Evolutionary conservation across 2,113 vertebrate species (phyloP).

Genomic region (Syngnathus floridae): DNA sequence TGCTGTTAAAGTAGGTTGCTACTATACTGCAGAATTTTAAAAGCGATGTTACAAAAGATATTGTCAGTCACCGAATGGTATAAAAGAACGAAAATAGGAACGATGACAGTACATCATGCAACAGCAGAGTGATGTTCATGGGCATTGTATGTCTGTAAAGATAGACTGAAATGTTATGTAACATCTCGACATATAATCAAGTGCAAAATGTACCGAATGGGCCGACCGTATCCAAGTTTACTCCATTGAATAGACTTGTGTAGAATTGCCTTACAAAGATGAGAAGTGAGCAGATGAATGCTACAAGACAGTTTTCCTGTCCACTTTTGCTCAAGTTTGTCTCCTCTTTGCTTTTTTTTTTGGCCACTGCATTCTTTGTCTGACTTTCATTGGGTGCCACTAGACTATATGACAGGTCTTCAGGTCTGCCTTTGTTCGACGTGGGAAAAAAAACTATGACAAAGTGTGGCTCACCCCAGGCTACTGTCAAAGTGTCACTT

Average conservation of each 20-base stretch:
- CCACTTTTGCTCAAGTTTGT: slow-evolving; percentile 26
- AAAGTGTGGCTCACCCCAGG: slow-evolving; percentile 30
- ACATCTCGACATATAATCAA: neutral
- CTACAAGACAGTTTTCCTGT: slow-evolving; percentile 10
- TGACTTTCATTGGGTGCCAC: slow-evolving; percentile 12
- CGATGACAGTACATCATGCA: neutral
- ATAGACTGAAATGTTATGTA: neutral
- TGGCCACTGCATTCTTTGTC: slow-evolving; percentile 14
- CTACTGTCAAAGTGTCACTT: slow-evolving; percentile 43
- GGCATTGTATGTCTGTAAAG: neutral
- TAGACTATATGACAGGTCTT: slow-evolving; percentile 25
- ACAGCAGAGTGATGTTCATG: neutral
- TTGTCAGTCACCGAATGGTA: neutral
- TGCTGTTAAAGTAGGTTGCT: no score
- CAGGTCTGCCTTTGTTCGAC: slow-evolving; percentile 22
- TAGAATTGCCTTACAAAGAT: neutral
- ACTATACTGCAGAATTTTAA: no score
- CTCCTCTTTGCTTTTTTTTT: slow-evolving; percentile 9
- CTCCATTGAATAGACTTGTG: neutral
- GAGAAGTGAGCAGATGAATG: slow-evolving; percentile 5
- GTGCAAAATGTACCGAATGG: neutral
- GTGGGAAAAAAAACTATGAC: neutral
- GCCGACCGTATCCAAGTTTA: neutral
- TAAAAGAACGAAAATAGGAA: neutral
- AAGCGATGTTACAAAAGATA: no score